These are phyloP conservation scores for Drosophila rubida DNA, from an alignment of 2,888 invertebrate species.

Conservation along the genomic window DNA sequence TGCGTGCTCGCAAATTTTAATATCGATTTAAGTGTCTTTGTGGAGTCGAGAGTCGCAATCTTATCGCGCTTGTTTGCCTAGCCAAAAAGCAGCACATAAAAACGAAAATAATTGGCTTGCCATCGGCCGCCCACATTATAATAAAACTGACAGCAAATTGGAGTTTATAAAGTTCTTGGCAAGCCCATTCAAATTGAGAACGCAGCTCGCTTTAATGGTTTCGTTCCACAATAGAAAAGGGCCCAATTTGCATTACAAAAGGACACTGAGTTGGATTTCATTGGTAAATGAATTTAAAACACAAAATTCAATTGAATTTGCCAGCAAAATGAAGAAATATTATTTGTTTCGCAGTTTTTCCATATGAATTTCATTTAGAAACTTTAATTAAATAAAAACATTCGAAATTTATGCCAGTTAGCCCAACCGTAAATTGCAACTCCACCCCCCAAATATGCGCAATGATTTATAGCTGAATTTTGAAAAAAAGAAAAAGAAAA, in stretches of 20 bases:
- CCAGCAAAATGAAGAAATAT: not conserved
- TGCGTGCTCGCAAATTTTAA: conserved; percentile 60
- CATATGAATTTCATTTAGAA: not conserved
- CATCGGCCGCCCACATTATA: conserved; percentile 4
- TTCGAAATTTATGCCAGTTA: conserved; percentile 6
- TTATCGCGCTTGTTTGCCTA: conserved; percentile 15
- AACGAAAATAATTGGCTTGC: conserved; percentile 10
- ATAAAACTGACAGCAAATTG: conserved; percentile 7
- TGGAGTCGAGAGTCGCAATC: not conserved
- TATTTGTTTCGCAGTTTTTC: not conserved
- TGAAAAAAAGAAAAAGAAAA: not conserved
- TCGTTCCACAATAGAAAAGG: not conserved
- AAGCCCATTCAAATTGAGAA: not conserved
- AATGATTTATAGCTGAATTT: conserved; percentile 26
- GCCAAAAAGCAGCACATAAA: conserved; percentile 4
- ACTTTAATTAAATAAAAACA: conserved; percentile 9
- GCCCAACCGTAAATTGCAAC: conserved; percentile 4
- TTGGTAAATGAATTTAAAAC: not conserved
- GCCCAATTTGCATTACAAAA: conserved; percentile 12
- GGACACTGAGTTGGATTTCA: not conserved
- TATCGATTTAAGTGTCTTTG: conserved; percentile 18
- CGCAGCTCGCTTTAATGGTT: not conserved
- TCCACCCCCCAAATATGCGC: not conserved
- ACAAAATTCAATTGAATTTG: not conserved
- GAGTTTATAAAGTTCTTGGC: not conserved